Percentiles rank a stretch among this genome's conserved stretches.
These are phyloP conservation scores for Nezara viridula DNA, from an alignment of 2,888 invertebrate genomes.

Conservation along the genomic window DNA sequence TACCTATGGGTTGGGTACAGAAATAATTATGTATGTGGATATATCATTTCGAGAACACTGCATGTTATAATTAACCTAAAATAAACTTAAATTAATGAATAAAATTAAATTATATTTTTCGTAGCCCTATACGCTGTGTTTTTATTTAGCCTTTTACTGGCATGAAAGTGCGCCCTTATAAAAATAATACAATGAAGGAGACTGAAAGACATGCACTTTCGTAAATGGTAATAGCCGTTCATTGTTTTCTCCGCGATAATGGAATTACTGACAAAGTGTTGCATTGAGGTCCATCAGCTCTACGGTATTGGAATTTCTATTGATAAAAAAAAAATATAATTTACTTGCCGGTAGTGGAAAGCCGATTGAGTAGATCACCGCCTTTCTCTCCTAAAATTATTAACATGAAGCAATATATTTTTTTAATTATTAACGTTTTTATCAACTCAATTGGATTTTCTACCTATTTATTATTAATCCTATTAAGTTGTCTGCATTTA, in stretches of 20 bases:
- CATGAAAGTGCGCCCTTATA: constrained; percentile 34
- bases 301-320: background rate
- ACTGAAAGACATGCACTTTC: constrained; percentile 26
- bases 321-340: constrained; percentile 28
- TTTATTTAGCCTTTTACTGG: background rate
- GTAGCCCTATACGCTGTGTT: background rate
- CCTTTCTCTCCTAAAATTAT: constrained; percentile 26
- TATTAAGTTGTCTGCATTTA: background rate
- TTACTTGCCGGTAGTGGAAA: constrained; percentile 19
- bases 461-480: background rate
- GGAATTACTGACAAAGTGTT: constrained; percentile 25
- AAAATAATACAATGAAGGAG: background rate
- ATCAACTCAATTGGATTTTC: background rate
- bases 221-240: constrained; percentile 16
- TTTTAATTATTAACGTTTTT: background rate
- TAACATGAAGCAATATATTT: background rate
- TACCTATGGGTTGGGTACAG: too few relatives aligned
- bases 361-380: constrained; percentile 18
- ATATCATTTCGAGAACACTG: too few relatives aligned
- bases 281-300: background rate
- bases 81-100: too few relatives aligned
- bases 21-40: too few relatives aligned
- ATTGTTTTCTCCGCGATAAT: constrained; percentile 16
- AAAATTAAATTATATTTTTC: too few relatives aligned
- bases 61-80: too few relatives aligned